Conservation (phyloP, 2,888 invertebrate genomes). For the Cerceris rybyensis region DNA sequence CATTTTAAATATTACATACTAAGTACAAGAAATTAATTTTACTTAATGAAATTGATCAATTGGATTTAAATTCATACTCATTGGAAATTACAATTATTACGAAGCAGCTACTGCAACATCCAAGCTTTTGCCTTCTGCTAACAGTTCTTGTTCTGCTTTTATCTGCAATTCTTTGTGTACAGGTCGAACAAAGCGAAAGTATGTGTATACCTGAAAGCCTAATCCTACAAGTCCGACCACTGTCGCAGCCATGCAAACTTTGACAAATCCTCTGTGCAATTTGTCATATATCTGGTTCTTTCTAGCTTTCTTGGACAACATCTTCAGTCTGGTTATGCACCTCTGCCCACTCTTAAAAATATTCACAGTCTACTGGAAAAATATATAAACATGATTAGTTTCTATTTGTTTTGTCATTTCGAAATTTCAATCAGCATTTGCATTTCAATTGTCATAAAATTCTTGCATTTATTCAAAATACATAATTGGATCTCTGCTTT, state of each 20-base stretch:
- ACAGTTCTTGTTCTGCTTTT: constrained; percentile 81
- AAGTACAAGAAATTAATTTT: background rate
- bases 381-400: background rate
- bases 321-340: background rate
- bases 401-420: too few species aligned
- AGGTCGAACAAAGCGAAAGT: constrained; percentile 82
- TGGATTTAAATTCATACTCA: background rate
- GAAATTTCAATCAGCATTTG: background rate
- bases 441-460: background rate
- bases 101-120: background rate
- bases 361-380: background rate
- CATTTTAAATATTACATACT: too few species aligned
- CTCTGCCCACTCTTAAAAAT: background rate
- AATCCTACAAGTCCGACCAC: constrained; percentile 79
- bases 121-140: constrained; percentile 81
- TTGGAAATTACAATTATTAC: background rate
- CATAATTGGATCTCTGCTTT: too few species aligned
- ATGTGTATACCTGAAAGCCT: constrained; percentile 81
- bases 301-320: constrained; percentile 31
- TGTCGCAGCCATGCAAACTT: constrained; percentile 82
- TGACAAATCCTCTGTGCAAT: constrained; percentile 83
- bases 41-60: background rate
- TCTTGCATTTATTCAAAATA: too few species aligned
- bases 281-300: constrained; percentile 80
- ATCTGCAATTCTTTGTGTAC: constrained; percentile 73